A percentile compares a stretch with the other conserved stretches of the same genome.
These are phyloP conservation scores for Lutjanus erythropterus DNA, from an alignment of 2,113 vertebrate species.

Conservation along the genomic window DNA sequence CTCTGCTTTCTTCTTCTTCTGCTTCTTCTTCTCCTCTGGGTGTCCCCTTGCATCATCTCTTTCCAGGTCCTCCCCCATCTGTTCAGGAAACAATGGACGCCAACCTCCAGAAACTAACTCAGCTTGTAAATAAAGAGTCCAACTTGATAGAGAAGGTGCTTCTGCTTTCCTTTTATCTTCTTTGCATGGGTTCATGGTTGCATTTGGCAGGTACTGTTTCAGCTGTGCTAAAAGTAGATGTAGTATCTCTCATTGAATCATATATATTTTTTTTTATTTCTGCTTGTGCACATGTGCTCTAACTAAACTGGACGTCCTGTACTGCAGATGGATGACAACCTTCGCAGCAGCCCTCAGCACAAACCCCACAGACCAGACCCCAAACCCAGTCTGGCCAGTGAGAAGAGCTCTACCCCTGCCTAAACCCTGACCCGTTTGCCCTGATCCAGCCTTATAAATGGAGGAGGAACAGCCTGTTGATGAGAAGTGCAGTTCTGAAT, in stretches of 20 bases:
- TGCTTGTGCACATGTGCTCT: background rate
- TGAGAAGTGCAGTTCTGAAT: constrained; percentile 34
- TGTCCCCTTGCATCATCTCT: constrained; percentile 65
- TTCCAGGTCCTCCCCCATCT: constrained; percentile 88
- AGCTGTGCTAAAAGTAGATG: background rate
- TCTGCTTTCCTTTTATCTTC: constrained; percentile 77
- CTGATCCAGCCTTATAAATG: constrained; percentile 17
- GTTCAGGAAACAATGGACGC: constrained; percentile 93
- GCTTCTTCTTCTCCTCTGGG: constrained; percentile 22
- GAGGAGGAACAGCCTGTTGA: constrained; percentile 1
- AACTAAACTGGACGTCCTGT: constrained; percentile 69
- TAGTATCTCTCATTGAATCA: background rate
- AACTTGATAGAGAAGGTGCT: constrained; percentile 99
- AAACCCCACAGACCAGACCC: constrained; percentile 89
- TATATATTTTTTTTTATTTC: too few relatives aligned
- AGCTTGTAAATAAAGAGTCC: constrained; percentile 99
- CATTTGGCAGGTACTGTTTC: constrained; percentile 42
- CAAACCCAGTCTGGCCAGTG: constrained; percentile 86
- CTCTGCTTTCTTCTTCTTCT: constrained; percentile 18
- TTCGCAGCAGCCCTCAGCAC: constrained; percentile 97
- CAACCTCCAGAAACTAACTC: constrained; percentile 99
- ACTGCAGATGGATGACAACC: constrained; percentile 96
- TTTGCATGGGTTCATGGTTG: constrained; percentile 62
- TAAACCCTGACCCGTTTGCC: constrained; percentile 75
- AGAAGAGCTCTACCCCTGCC: constrained; percentile 85